Evolutionary conservation across 2,113 vertebrate species (phyloP).

Genomic region (Fregata magnificens): DNA sequence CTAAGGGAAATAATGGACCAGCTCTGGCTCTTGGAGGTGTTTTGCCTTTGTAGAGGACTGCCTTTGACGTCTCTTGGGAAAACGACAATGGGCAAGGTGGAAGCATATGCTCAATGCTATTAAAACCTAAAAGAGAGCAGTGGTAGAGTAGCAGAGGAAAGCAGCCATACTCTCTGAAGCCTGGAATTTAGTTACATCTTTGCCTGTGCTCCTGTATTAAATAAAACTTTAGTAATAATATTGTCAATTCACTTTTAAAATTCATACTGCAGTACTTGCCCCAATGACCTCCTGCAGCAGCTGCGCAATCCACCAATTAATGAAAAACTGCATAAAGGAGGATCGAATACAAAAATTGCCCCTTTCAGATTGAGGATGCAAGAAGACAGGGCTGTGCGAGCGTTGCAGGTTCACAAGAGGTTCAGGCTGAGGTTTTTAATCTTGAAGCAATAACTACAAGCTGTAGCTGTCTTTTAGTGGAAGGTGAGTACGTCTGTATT

Average conservation of each 20-base stretch:
- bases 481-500: background rate
- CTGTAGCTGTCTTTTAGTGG: background rate
- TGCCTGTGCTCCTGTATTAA: background rate
- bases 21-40: background rate
- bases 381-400: background rate
- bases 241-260: background rate
- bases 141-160: background rate
- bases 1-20: background rate
- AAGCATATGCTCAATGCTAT: background rate
- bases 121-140: background rate
- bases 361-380: background rate
- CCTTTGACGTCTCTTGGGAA: background rate
- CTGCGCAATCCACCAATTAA: background rate
- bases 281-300: background rate
- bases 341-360: background rate
- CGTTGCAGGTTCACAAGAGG: background rate
- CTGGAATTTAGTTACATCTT: background rate
- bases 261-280: background rate
- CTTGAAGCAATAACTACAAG: background rate
- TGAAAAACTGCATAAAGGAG: background rate
- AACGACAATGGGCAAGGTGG: background rate
- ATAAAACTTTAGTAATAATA: background rate
- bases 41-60: background rate
- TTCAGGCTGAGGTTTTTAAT: background rate
- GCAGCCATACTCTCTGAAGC: background rate